Conservation (phyloP, 2,888 invertebrate genomes). For the Agrochola litura region DNA sequence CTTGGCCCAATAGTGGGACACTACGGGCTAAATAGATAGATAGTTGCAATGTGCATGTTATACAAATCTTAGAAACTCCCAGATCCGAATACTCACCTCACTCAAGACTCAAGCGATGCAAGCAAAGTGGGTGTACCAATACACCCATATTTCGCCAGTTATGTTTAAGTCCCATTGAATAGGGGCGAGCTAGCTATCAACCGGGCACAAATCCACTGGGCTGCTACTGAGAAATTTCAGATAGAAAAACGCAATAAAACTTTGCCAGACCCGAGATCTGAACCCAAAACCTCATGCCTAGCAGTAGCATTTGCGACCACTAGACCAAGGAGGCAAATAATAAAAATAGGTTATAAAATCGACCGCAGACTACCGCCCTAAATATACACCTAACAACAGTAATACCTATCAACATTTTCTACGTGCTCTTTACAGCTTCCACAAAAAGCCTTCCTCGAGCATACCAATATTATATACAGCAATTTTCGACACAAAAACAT, state of each 20-base stretch:
- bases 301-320: too few species aligned
- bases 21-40: neutral
- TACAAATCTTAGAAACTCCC: neutral
- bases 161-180: too few species aligned
- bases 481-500: constrained; percentile 55
- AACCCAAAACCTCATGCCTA: too few species aligned
- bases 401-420: constrained; percentile 15
- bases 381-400: neutral
- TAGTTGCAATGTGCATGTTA: neutral
- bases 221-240: too few species aligned
- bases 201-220: too few species aligned
- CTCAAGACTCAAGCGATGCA: too few species aligned
- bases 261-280: too few species aligned
- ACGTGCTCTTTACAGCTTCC: constrained; percentile 10
- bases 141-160: too few species aligned
- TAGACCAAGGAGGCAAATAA: too few species aligned
- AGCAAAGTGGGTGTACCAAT: too few species aligned
- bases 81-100: neutral
- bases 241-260: too few species aligned
- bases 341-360: neutral
- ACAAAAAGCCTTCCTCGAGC: constrained; percentile 30
- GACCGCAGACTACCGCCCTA: neutral
- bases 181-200: too few species aligned
- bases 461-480: constrained; percentile 44
- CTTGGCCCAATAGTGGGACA: neutral